Conservation (phyloP, 2,113 vertebrate genomes). For the Thalassoma bifasciatum region DNA sequence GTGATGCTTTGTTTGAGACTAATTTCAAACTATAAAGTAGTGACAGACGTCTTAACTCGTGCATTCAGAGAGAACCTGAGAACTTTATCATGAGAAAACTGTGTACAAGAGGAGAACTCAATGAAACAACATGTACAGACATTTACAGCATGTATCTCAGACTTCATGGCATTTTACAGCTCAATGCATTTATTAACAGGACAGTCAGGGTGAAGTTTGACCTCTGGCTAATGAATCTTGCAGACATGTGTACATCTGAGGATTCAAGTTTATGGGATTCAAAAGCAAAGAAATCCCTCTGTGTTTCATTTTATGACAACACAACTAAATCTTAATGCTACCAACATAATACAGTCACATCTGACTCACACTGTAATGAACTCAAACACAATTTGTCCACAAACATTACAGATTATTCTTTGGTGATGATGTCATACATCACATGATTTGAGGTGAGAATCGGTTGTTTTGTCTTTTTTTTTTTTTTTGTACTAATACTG, state of each 20-base stretch:
- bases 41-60: constrained; percentile 20
- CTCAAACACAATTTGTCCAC: background rate
- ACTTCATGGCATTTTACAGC: constrained; percentile 18
- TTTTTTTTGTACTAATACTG: constrained; percentile 31
- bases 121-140: constrained; percentile 24
- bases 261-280: constrained; percentile 8
- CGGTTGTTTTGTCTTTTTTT: constrained; percentile 54
- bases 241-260: constrained; percentile 7
- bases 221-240: constrained; percentile 22
- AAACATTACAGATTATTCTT: constrained; percentile 20
- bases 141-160: constrained; percentile 5
- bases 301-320: constrained; percentile 14
- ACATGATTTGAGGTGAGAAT: constrained; percentile 49
- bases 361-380: background rate
- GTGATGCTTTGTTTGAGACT: background rate
- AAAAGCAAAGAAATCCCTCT: constrained; percentile 20
- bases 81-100: constrained; percentile 41
- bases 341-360: background rate
- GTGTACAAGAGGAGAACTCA: constrained; percentile 28
- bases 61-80: constrained; percentile 62
- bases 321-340: background rate
- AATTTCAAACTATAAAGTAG: background rate
- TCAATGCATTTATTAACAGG: constrained; percentile 30
- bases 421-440: constrained; percentile 52
- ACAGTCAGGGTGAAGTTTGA: background rate